Conservation (phyloP, 1,140 invertebrate species). For the Drosophila guanche region DNA sequence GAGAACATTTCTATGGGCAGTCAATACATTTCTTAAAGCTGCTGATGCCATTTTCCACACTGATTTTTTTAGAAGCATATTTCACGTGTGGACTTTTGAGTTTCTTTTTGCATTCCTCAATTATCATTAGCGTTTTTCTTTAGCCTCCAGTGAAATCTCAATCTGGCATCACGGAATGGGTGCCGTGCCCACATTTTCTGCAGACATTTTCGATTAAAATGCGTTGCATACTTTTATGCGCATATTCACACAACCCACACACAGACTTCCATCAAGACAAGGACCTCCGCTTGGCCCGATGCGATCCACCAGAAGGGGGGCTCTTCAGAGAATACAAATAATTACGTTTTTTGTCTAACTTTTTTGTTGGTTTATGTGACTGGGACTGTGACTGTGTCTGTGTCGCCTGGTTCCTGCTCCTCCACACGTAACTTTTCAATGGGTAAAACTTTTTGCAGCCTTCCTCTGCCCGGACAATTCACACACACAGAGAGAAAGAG, state of each 20-base stretch:
- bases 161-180: conserved; percentile 19
- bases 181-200: conserved; percentile 50
- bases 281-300: conserved; percentile 18
- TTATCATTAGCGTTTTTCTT: too few relatives aligned
- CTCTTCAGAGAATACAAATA: conserved; percentile 56
- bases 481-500: conserved; percentile 30
- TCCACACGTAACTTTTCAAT: conserved; percentile 66
- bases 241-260: conserved; percentile 41
- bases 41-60: too few relatives aligned
- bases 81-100: too few relatives aligned
- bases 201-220: conserved; percentile 78
- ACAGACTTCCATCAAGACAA: conserved; percentile 49
- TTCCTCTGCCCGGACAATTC: conserved; percentile 39
- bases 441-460: conserved; percentile 73
- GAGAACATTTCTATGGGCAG: conserved; percentile 21
- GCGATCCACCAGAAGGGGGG: conserved; percentile 20
- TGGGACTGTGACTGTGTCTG: too few relatives aligned
- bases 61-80: too few relatives aligned
- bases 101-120: too few relatives aligned
- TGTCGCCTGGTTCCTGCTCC: conserved; percentile 38
- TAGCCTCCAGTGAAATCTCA: conserved; percentile 19
- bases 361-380: conserved; percentile 41
- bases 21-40: conserved; percentile 7
- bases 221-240: conserved; percentile 74
- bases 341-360: conserved; percentile 75